A percentile compares a stretch with the other conserved stretches of the same genome.
Conservation (phyloP, 1,140 invertebrate genomes). For the Euura saliciscinereae region DNA sequence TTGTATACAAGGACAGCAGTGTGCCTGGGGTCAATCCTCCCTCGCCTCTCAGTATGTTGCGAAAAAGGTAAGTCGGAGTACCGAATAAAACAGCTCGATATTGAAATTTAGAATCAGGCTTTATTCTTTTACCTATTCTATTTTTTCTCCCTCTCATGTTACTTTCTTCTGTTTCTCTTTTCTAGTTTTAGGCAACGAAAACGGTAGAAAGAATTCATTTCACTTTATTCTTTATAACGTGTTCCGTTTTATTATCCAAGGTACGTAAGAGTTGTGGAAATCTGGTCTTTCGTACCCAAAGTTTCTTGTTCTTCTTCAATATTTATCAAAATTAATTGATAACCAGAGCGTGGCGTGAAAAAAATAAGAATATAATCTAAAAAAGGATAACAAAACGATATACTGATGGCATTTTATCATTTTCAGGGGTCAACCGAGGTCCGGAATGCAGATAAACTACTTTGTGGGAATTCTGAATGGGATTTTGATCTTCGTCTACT, state of each 20-base stretch:
- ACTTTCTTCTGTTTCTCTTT: too few species aligned
- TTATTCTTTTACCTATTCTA: too few species aligned
- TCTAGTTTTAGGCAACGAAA: too few species aligned
- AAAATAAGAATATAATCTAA: background rate
- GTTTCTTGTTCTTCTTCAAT: background rate
- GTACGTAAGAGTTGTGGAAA: too few species aligned
- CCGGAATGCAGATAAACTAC: conserved; percentile 41
- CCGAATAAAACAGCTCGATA: too few species aligned
- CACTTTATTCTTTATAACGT: too few species aligned
- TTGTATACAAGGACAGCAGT: conserved; percentile 52
- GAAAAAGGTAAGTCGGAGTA: conserved; percentile 32
- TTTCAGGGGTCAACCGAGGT: conserved; percentile 32
- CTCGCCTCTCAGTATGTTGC: conserved; percentile 38
- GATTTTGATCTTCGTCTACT: conserved; percentile 41
- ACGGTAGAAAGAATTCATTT: too few species aligned
- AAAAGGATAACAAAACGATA: background rate
- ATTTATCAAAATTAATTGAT: background rate
- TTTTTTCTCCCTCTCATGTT: too few species aligned
- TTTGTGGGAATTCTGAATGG: conserved; percentile 42
- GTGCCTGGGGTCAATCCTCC: conserved; percentile 47
- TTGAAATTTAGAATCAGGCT: too few species aligned
- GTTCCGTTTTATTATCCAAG: too few species aligned
- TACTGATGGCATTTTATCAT: background rate
- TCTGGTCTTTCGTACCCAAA: too few species aligned
- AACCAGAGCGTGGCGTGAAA: background rate